phyloP scores from a whole-genome alignment of 1,140 invertebrate species.

The Bombus vancouverensis region DNA sequence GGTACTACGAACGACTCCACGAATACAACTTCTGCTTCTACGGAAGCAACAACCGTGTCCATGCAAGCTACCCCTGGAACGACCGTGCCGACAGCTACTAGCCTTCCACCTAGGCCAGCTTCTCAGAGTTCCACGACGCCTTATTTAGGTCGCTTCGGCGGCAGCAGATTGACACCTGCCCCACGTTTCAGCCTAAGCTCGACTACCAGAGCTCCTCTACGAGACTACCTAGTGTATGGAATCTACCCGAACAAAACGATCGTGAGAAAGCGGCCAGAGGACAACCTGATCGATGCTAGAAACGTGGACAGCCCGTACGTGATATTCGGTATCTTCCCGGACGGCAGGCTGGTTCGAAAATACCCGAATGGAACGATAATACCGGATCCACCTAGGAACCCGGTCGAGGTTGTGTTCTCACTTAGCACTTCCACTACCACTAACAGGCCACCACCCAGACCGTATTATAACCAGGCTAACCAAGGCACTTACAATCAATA shows the following conservation, averaged over 20 bases:
- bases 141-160: slow-evolving; percentile 78
- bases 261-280: slow-evolving; percentile 87
- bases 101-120: background rate
- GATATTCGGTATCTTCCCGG: slow-evolving; percentile 88
- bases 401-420: slow-evolving; percentile 81
- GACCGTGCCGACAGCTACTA: slow-evolving; percentile 49
- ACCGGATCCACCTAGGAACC: slow-evolving; percentile 85
- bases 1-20: background rate
- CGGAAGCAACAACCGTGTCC: slow-evolving; percentile 54
- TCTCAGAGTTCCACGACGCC: slow-evolving; percentile 58
- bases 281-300: slow-evolving; percentile 85
- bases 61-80: slow-evolving; percentile 17
- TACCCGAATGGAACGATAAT: slow-evolving; percentile 89
- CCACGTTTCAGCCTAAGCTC: slow-evolving; percentile 77
- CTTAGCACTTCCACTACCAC: slow-evolving; percentile 79
- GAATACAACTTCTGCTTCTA: slow-evolving; percentile 16
- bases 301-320: slow-evolving; percentile 87
- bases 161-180: slow-evolving; percentile 74
- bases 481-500: slow-evolving; percentile 74
- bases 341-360: slow-evolving; percentile 88
- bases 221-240: slow-evolving; percentile 88
- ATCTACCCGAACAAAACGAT: slow-evolving; percentile 89
- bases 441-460: slow-evolving; percentile 74
- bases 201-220: slow-evolving; percentile 81
- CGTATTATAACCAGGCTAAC: slow-evolving; percentile 76